phyloP scores from a whole-genome alignment of 2,113 vertebrate species.

The Pterocles orientalis region DNA sequence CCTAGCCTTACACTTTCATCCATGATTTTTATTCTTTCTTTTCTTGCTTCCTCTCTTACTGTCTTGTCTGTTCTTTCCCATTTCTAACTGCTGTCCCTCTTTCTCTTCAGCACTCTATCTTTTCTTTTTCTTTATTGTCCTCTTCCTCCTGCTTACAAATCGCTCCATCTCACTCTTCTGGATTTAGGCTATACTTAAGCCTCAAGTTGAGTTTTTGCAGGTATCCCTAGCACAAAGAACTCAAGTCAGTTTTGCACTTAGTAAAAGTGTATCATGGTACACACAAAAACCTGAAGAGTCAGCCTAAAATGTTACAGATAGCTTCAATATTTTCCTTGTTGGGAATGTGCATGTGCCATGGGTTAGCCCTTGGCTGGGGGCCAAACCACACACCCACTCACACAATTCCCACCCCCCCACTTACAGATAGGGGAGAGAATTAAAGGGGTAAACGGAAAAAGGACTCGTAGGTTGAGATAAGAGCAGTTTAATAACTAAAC shows the following conservation, averaged over 20 bases:
- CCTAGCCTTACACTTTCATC: not conserved
- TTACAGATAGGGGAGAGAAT: too few species aligned
- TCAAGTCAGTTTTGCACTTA: not conserved
- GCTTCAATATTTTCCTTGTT: not conserved
- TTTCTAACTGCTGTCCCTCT: not conserved
- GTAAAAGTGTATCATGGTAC: not conserved
- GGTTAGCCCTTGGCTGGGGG: too few species aligned
- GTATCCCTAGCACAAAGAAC: not conserved
- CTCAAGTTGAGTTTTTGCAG: not conserved
- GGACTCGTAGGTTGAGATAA: too few species aligned
- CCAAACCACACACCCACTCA: too few species aligned
- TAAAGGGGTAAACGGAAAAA: too few species aligned
- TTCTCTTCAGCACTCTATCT: not conserved
- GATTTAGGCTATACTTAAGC: not conserved
- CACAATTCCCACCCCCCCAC: too few species aligned
- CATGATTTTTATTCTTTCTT: not conserved
- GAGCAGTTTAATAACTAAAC: too few species aligned
- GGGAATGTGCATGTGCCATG: not conserved
- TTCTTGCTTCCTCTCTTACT: not conserved
- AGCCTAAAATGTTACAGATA: not conserved
- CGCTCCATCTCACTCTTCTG: not conserved
- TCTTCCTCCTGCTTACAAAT: not conserved
- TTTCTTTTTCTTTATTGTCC: not conserved
- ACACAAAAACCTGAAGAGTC: not conserved
- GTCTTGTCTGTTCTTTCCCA: not conserved